A percentile compares a stretch with the other conserved stretches of the same genome.
These are phyloP conservation scores for Psix sp. DNA, from an alignment of 1,140 invertebrate species.

Conservation along the genomic window DNA sequence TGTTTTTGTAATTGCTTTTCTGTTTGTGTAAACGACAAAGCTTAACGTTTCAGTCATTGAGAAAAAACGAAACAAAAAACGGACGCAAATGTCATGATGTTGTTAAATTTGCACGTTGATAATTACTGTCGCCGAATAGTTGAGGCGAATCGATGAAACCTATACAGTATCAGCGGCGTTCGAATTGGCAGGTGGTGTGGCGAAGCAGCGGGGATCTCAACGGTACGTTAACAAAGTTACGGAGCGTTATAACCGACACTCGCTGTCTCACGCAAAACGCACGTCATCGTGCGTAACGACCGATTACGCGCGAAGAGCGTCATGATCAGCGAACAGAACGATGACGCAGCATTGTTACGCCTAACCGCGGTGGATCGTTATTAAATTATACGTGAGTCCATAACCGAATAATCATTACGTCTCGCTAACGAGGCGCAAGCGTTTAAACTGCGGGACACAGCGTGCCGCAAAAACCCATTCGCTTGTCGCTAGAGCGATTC, in stretches of 20 bases:
- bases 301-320: conserved; percentile 72
- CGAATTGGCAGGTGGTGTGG: conserved; percentile 46
- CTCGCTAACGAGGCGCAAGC: conserved; percentile 71
- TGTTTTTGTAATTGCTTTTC: too few relatives aligned
- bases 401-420: conserved; percentile 76
- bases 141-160: conserved; percentile 53
- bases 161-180: conserved; percentile 35
- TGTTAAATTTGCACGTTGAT: conserved; percentile 18
- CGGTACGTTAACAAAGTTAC: conserved; percentile 70
- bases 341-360: conserved; percentile 71
- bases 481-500: conserved; percentile 27
- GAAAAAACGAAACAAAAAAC: conserved; percentile 4
- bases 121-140: conserved; percentile 35
- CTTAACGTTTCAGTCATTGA: too few relatives aligned
- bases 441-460: conserved; percentile 59
- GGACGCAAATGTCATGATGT: conserved; percentile 15
- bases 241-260: conserved; percentile 56
- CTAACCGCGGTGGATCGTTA: conserved; percentile 73
- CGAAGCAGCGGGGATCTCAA: conserved; percentile 66
- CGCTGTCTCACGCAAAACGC: conserved; percentile 71
- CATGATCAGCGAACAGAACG: conserved; percentile 64
- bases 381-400: conserved; percentile 75
- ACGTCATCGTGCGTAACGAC: conserved; percentile 76
- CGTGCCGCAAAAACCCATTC: conserved; percentile 50
- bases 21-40: too few relatives aligned